A percentile compares a stretch with the other conserved stretches of the same genome.
Evolutionary conservation across 2,113 vertebrate species (phyloP).

Genomic region (Orthonyx spaldingii): DNA sequence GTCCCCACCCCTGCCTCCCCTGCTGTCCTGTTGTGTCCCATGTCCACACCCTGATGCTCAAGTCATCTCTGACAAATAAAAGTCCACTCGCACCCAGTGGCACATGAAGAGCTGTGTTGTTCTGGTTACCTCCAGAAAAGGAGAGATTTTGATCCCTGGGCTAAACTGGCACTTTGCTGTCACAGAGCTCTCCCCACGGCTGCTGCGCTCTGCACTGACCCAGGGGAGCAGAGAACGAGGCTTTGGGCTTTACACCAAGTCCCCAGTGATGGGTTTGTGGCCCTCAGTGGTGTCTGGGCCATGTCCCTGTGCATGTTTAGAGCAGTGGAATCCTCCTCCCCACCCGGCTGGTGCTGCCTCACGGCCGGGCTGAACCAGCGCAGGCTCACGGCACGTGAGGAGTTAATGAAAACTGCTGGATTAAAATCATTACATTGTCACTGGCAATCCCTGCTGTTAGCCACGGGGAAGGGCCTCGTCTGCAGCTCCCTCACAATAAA

Average conservation of each 20-base stretch:
- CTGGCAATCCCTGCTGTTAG: slow-evolving; percentile 33
- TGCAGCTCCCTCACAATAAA: slow-evolving; percentile 32
- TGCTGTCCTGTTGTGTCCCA: not conserved
- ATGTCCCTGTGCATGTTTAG: fast-evolving
- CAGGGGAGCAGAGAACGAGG: not conserved
- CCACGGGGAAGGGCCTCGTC: not conserved
- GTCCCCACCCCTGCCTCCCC: not conserved
- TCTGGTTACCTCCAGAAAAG: not conserved
- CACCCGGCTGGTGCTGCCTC: not conserved
- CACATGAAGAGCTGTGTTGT: fast-evolving
- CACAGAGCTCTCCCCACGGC: fast-evolving
- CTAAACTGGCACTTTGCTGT: not conserved
- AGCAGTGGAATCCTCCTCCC: not conserved
- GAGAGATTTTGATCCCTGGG: not conserved
- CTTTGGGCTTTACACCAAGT: not conserved
- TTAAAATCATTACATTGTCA: slow-evolving; percentile 15
- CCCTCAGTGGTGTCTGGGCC: fast-evolving
- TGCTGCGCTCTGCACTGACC: not conserved
- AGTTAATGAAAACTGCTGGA: slow-evolving; percentile 37
- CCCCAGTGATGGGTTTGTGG: not conserved
- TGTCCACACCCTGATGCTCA: not conserved
- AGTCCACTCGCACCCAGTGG: not conserved
- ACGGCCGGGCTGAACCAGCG: not conserved
- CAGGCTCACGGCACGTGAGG: fast-evolving
- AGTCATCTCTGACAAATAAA: not conserved